Base-by-base conservation (phyloP, 1,140 invertebrate genomes). In the Drosophila tristis region DNA sequence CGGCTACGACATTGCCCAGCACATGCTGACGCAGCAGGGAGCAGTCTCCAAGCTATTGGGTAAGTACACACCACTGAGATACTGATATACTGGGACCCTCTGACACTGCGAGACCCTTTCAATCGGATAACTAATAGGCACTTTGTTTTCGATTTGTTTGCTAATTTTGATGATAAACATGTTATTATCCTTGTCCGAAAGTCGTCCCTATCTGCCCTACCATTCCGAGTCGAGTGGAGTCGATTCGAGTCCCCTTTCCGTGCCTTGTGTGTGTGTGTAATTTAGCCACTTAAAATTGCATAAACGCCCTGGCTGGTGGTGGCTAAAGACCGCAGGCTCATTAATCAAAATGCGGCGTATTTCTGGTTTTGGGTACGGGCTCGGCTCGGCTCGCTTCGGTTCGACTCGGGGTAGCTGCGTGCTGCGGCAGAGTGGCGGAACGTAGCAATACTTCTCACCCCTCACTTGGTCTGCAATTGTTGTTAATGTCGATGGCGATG, bases 21-120 rank as follows among this genome's bases (percentile, higher is more conserved):
- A 98, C 92, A 95, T 98, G 92, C 94, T 97, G 39, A 96, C 96
- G 3, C 97, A 97, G 90, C 97, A 98, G 93, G 97, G 97, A 64
- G 97, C 97, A 91, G 97, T 98, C 79, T 97, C 96, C 74, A 98
- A 98, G 93, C 94, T 98, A 86, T 93, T 97, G 80, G 96, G 96
- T 96, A 93, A 96, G 95, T 94, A 56, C 9, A 53, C 31, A 61
- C 44, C 35, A 49, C 31, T 51, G 1, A 23, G 23, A 16, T 39
- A 54, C n/a, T 11, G 3, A 16, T 35, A n/a, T 23, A 23, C 23
- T 25, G 23, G 4, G 7, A 6, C 20, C 15, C 53, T 44, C 13
- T 20, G 5, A 13, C 25, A 20, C 39, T 13, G 16, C 23, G 39
- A 4, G 9, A 9, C 48, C 25, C 25, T 16, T 26, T 16, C 29